Base-by-base conservation (phyloP, 35 echinoderm and acorn worm species). In the Eucidaris tribuloides region DNA sequence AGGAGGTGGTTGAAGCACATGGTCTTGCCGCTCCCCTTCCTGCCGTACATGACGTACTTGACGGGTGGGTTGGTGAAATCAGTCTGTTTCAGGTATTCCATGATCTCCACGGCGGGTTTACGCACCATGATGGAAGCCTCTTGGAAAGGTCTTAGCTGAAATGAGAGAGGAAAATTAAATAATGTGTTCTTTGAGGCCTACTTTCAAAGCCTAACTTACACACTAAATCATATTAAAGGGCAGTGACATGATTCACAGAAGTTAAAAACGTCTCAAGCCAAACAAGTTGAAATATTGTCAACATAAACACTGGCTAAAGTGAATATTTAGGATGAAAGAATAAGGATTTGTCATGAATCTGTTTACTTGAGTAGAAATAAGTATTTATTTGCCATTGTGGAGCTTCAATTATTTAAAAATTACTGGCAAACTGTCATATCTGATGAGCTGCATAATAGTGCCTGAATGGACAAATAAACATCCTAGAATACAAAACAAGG, bases 111-210 rank as follows among this genome's bases (percentile, higher is more conserved):
- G 13, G 95, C 95, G 41, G 95, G 95, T 43, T 65, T 62, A n/a
- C 95, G 58, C 0, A 98, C 83, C 95, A 98, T 98, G 81, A 98
- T 63, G 19, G 86, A 70, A 11, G 89, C 95, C 74, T 98, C 95
- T 58, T 87, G 82, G 65, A 98, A 93, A 18, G 91, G 83, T 71
- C 82, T 62, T 18, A 93, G 85, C 95, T 98, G 35, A n/a, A n/a
- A n/a, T n/a, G n/a, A n/a, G n/a, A n/a, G n/a, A n/a, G n/a, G n/a
- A n/a, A n/a, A n/a, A n/a, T n/a, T n/a, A n/a, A n/a, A n/a, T n/a
- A n/a, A n/a, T n/a, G n/a, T n/a, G n/a, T n/a, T n/a, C n/a, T n/a
- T n/a, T 30, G 3, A 27, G 27, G 0, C 7, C 19, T 44, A 39
- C 13, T 23, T 29, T 76, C 17, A 54, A 17, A 81, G 19, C 11